phyloP scores from a whole-genome alignment of 2,797 vertebrate genomes.

The Gambusia yucatana region DNA sequence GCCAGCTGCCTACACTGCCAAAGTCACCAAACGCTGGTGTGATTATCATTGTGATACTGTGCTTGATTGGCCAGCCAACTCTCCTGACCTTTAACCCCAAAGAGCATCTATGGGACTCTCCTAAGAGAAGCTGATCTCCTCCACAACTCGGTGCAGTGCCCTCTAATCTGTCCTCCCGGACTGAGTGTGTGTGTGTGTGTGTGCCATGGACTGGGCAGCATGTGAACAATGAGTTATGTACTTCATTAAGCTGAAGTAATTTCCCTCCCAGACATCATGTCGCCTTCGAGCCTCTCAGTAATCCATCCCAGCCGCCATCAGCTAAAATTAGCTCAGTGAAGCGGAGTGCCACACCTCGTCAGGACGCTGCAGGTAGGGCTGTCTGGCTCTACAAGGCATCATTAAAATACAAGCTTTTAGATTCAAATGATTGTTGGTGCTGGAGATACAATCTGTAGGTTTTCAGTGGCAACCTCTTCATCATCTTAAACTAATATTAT shows the following conservation, averaged over 20 bases:
- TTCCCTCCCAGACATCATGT: slow-evolving; percentile 74
- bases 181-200: slow-evolving; percentile 51
- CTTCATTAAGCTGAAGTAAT: slow-evolving; percentile 79
- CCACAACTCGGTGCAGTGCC: slow-evolving; percentile 59
- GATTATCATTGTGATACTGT: neutral
- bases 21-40: neutral
- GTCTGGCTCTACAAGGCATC: slow-evolving; percentile 39
- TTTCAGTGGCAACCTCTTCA: slow-evolving; percentile 22
- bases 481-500: slow-evolving; percentile 20
- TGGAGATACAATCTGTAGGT: slow-evolving; percentile 18
- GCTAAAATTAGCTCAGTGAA: slow-evolving; percentile 66
- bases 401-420: slow-evolving; percentile 2
- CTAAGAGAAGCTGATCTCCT: slow-evolving; percentile 41
- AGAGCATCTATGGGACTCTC: neutral
- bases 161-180: slow-evolving; percentile 70
- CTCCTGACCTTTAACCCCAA: neutral
- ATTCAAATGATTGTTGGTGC: slow-evolving; percentile 11
- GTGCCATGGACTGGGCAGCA: slow-evolving; percentile 58
- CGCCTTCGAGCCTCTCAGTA: slow-evolving; percentile 60
- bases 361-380: slow-evolving; percentile 54
- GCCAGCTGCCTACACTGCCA: neutral
- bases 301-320: slow-evolving; percentile 66
- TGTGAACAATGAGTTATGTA: slow-evolving; percentile 77
- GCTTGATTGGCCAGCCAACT: neutral
- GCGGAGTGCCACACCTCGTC: slow-evolving; percentile 49